Conservation (phyloP, 2,797 vertebrate genomes). For the Acropternis orthonyx region DNA sequence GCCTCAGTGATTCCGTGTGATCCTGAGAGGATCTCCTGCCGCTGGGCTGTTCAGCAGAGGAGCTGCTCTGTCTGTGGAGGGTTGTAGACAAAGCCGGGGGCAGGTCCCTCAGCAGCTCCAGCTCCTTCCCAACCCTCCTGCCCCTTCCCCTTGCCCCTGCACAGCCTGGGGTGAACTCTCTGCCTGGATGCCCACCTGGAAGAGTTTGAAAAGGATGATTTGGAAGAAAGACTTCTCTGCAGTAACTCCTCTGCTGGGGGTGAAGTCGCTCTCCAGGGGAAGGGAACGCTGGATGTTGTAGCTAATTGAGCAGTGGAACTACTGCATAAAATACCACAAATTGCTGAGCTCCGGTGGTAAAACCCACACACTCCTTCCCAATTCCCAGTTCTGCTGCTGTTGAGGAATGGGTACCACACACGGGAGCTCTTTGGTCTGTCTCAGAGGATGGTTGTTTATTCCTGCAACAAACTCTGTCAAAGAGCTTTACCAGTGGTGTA, state of each 20-base stretch:
- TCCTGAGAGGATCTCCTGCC: not conserved
- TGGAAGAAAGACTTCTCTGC: not conserved
- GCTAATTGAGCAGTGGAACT: not conserved
- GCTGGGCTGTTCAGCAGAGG: not conserved
- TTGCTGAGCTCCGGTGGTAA: not conserved
- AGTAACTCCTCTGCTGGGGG: not conserved
- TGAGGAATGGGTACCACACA: not conserved
- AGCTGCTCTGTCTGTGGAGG: not conserved
- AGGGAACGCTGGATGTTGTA: fast-evolving
- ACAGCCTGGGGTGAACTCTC: not conserved
- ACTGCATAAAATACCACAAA: not conserved
- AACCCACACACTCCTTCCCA: not conserved
- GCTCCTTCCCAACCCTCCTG: not conserved
- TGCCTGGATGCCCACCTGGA: not conserved
- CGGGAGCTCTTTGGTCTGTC: not conserved
- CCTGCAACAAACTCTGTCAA: not conserved
- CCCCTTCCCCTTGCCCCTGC: not conserved
- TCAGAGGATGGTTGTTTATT: not conserved
- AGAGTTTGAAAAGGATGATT: not conserved
- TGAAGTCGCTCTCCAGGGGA: fast-evolving
- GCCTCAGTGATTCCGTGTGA: not conserved
- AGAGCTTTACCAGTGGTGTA: not conserved
- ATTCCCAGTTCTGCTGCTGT: not conserved
- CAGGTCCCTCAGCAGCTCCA: not conserved
- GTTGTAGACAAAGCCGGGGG: not conserved